phyloP scores from a whole-genome alignment of 2,113 vertebrate species.

The Pomatostomus ruficeps region DNA sequence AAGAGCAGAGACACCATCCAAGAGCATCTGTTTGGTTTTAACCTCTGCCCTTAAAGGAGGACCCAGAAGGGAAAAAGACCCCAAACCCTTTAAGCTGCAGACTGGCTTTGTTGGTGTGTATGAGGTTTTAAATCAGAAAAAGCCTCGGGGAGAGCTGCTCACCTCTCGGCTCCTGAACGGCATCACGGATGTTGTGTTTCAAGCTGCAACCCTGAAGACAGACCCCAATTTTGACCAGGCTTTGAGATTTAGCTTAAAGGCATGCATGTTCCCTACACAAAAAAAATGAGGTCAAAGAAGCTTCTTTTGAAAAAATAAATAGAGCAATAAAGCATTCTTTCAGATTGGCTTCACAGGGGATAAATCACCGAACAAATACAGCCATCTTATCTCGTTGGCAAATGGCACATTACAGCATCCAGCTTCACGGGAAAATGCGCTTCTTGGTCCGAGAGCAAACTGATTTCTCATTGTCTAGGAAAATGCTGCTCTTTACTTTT shows the following conservation, averaged over 20 bases:
- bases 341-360: slow-evolving; percentile 20
- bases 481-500: slow-evolving; percentile 21
- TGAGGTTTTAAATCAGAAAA: background rate
- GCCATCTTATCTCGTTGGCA: slow-evolving; percentile 36
- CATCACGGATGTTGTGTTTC: background rate
- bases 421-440: background rate
- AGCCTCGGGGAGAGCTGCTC: background rate
- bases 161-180: background rate
- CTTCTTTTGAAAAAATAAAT: slow-evolving; percentile 54
- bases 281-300: slow-evolving; percentile 29
- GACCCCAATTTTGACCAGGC: background rate
- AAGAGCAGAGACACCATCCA: background rate
- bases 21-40: slow-evolving; percentile 43
- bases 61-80: background rate
- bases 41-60: background rate
- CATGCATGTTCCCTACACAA: background rate
- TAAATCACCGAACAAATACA: slow-evolving; percentile 38
- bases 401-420: background rate
- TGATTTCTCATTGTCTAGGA: background rate
- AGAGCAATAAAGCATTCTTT: slow-evolving; percentile 57
- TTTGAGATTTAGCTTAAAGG: slow-evolving; percentile 26
- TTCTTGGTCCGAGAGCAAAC: background rate
- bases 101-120: background rate
- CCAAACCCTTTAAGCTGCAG: background rate
- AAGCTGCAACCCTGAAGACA: background rate